These are phyloP conservation scores for Tyrophagus putrescentiae DNA, from an alignment of 1,140 invertebrate genomes.

Conservation along the genomic window DNA sequence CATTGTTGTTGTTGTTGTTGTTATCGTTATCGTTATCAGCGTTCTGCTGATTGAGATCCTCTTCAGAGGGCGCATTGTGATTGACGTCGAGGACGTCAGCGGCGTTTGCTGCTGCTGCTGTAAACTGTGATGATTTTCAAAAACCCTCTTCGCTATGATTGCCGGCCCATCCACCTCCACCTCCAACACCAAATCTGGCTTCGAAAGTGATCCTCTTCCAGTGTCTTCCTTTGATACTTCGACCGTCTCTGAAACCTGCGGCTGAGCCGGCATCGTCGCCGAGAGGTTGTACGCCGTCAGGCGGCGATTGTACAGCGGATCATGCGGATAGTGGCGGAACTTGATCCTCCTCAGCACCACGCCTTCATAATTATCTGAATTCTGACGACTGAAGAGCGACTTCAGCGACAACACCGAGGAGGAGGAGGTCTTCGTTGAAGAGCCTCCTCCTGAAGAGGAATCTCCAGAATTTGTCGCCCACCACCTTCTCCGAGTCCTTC, in stretches of 20 bases:
- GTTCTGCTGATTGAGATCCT: background rate
- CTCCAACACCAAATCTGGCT: no score
- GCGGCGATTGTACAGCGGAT: background rate
- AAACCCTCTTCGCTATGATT: background rate
- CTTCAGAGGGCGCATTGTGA: background rate
- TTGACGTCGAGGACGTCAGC: background rate
- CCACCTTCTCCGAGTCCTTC: background rate
- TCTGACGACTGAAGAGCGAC: background rate
- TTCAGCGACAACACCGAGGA: background rate
- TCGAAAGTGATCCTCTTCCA: no score
- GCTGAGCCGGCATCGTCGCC: no score
- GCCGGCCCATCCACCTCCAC: no score
- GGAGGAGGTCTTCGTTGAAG: no score
- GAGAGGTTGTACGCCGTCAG: background rate
- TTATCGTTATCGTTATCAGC: conserved; percentile 1
- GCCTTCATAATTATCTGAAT: conserved; percentile 6
- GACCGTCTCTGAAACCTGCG: background rate
- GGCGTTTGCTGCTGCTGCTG: no score
- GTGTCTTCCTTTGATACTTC: background rate
- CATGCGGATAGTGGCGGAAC: background rate
- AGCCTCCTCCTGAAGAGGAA: no score
- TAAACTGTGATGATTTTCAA: background rate
- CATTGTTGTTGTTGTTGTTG: background rate
- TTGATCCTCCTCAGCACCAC: conserved; percentile 13
- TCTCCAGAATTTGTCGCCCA: background rate